phyloP scores from a whole-genome alignment of 2,888 invertebrate genomes.

The Heterodera filipjevi region DNA sequence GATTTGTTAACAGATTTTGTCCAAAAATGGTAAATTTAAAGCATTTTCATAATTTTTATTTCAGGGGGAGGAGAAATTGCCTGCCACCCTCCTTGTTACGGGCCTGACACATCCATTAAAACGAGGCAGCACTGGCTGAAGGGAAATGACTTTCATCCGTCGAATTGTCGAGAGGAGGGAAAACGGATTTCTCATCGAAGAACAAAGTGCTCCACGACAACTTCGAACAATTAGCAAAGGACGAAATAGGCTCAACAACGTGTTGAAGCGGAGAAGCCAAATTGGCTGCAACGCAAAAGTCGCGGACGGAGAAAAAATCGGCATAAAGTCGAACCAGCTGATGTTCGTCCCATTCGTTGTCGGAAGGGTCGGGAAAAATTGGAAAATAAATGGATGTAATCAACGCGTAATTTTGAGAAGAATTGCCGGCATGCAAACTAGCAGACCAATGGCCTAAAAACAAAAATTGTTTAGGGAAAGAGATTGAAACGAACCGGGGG shows the following conservation, averaged over 20 bases:
- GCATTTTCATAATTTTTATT: no score
- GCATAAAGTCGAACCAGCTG: not conserved
- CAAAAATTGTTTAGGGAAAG: not conserved
- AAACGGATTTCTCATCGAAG: constrained; percentile 33
- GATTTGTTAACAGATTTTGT: no score
- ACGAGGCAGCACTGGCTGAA: not conserved
- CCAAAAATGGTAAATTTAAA: no score
- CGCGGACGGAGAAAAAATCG: constrained; percentile 15
- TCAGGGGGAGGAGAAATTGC: no score
- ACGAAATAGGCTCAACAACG: constrained; percentile 16
- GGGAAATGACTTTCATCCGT: not conserved
- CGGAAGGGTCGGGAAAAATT: constrained; percentile 3
- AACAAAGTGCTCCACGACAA: constrained; percentile 34
- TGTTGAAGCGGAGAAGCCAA: not conserved
- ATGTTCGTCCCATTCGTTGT: not conserved
- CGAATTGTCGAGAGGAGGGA: not conserved
- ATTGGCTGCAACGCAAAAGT: constrained; percentile 2
- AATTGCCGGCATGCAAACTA: not conserved
- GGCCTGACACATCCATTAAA: no score
- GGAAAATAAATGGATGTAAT: constrained; percentile 13
- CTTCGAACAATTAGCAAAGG: constrained; percentile 24
- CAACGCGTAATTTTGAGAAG: constrained; percentile 20
- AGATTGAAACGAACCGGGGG: not conserved
- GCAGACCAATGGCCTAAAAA: constrained; percentile 32
- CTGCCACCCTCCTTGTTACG: no score